These are phyloP conservation scores for Tubulanus polymorphus DNA, from an alignment of 2,888 invertebrate genomes.

Conservation along the genomic window DNA sequence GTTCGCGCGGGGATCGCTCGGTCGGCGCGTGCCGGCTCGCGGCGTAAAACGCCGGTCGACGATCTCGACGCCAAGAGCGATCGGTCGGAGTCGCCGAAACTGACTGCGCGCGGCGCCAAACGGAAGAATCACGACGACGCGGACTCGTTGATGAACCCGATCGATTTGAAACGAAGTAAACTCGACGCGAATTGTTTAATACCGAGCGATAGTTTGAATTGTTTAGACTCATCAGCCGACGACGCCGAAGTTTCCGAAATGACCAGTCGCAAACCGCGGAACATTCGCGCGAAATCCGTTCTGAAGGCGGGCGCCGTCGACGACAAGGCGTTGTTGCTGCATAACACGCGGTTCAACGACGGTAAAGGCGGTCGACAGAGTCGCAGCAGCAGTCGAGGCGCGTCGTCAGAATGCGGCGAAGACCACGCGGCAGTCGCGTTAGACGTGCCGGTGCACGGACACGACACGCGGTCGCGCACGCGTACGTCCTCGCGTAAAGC, in stretches of 20 bases:
- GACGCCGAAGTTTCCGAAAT: not conserved
- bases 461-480: too few relatives aligned
- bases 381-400: not conserved
- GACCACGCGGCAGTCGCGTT: not conserved
- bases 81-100: not conserved
- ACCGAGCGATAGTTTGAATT: not conserved
- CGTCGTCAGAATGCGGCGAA: not conserved
- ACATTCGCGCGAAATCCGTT: not conserved
- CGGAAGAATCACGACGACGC: not conserved
- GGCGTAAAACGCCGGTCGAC: not conserved
- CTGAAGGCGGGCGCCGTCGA: not conserved
- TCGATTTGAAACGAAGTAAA: not conserved
- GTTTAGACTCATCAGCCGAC: not conserved
- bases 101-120: not conserved
- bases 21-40: not conserved
- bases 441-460: too few relatives aligned
- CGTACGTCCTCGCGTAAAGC: not conserved
- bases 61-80: not conserved
- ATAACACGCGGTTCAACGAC: not conserved
- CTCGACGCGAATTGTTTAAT: not conserved
- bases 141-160: not conserved
- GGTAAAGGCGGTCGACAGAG: slow-evolving; percentile 1
- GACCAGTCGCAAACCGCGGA: not conserved
- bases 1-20: not conserved
- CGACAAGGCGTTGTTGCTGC: not conserved